Evolutionary conservation across 2,113 vertebrate genomes (phyloP).

Genomic region (Andinoacara biseriatus): DNA sequence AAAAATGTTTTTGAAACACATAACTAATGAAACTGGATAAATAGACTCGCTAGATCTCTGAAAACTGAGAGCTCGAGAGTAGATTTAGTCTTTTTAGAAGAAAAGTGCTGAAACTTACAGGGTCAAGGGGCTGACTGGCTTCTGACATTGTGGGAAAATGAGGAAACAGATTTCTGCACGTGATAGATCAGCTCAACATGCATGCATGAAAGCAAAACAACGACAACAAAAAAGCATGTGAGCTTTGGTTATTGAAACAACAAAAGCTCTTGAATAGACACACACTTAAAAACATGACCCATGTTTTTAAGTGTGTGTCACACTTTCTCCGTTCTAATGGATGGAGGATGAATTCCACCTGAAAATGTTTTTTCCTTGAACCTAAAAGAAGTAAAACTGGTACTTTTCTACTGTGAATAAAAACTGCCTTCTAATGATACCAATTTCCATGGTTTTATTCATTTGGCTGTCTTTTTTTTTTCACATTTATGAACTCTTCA

Average conservation of each 20-base stretch:
- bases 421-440: background rate
- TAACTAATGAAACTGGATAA: background rate
- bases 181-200: background rate
- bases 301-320: too few relatives aligned
- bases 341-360: background rate
- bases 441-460: background rate
- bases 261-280: background rate
- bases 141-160: background rate
- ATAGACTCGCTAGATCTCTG: background rate
- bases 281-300: background rate
- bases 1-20: background rate
- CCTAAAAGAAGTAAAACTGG: background rate
- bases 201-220: background rate
- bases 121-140: background rate
- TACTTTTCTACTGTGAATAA: background rate
- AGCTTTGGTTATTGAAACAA: background rate
- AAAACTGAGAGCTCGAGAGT: background rate
- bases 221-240: background rate
- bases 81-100: background rate
- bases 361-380: background rate
- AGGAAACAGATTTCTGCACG: background rate
- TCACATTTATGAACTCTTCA: background rate
- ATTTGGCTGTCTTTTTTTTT: background rate
- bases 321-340: background rate
- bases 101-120: background rate